Percentiles rank a stretch among this genome's conserved stretches.
Evolutionary conservation across 2,888 invertebrate species (phyloP).

Genomic region (Diogma glabrata): DNA sequence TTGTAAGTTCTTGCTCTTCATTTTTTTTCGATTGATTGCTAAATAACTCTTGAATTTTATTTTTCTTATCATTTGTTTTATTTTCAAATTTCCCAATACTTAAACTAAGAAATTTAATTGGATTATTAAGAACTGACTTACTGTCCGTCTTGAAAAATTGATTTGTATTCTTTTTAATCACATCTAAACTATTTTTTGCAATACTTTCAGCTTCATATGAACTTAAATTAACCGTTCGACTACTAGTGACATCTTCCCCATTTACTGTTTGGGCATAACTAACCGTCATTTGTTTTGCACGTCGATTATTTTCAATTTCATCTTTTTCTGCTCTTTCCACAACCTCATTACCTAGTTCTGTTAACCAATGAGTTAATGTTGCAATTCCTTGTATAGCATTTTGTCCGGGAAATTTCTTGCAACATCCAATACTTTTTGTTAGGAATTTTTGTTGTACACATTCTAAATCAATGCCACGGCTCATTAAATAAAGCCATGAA

Average conservation of each 20-base stretch:
- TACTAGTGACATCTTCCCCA: constrained; percentile 46
- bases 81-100: constrained; percentile 66
- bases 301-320: constrained; percentile 64
- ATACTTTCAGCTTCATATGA: constrained; percentile 57
- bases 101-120: constrained; percentile 60
- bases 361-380: constrained; percentile 66
- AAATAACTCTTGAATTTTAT: constrained; percentile 47
- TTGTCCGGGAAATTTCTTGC: constrained; percentile 84
- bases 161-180: constrained; percentile 50
- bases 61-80: constrained; percentile 41
- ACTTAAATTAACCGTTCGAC: constrained; percentile 46
- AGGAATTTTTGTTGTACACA: constrained; percentile 73
- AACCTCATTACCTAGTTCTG: constrained; percentile 70
- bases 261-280: constrained; percentile 49
- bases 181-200: constrained; percentile 49
- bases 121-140: constrained; percentile 35
- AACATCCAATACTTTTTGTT: constrained; percentile 89
- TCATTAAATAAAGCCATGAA: constrained; percentile 73
- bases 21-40: constrained; percentile 30
- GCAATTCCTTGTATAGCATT: constrained; percentile 55
- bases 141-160: constrained; percentile 29
- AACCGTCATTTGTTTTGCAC: constrained; percentile 64
- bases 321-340: constrained; percentile 73
- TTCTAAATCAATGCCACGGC: constrained; percentile 77
- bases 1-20: constrained; percentile 1